Evolutionary conservation across 2,113 vertebrate genomes (phyloP).

Genomic region (Poicephalus gulielmi): DNA sequence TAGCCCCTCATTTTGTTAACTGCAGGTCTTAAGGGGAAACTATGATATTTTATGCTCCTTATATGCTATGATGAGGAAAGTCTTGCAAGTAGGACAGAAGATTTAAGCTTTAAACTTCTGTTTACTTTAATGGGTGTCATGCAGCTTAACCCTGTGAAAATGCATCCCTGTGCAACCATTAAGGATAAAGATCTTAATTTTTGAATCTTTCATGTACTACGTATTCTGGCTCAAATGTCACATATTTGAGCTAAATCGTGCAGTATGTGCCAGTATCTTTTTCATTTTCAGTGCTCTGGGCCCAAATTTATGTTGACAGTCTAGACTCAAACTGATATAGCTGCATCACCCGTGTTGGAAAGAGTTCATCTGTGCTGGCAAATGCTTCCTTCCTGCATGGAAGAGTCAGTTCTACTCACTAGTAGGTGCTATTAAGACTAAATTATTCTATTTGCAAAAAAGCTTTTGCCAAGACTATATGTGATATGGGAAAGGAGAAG

Average conservation of each 20-base stretch:
- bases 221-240: not conserved
- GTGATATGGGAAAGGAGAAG: not conserved
- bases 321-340: slow-evolving; percentile 3
- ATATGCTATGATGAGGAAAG: not conserved
- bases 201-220: not conserved
- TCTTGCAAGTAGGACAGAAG: not conserved
- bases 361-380: not conserved
- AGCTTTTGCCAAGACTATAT: not conserved
- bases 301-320: not conserved
- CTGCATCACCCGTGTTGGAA: not conserved
- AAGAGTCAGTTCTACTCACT: not conserved
- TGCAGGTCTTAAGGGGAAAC: not conserved
- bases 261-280: not conserved
- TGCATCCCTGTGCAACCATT: fast-evolving
- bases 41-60: not conserved
- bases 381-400: not conserved
- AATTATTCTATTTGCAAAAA: not conserved
- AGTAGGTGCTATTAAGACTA: not conserved
- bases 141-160: not conserved
- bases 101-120: not conserved
- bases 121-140: not conserved
- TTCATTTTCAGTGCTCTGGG: not conserved
- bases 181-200: not conserved
- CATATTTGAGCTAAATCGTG: not conserved
- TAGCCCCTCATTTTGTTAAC: not conserved